Conservation (phyloP, 2,888 invertebrate species). For the Torymus aiolomorphi region DNA sequence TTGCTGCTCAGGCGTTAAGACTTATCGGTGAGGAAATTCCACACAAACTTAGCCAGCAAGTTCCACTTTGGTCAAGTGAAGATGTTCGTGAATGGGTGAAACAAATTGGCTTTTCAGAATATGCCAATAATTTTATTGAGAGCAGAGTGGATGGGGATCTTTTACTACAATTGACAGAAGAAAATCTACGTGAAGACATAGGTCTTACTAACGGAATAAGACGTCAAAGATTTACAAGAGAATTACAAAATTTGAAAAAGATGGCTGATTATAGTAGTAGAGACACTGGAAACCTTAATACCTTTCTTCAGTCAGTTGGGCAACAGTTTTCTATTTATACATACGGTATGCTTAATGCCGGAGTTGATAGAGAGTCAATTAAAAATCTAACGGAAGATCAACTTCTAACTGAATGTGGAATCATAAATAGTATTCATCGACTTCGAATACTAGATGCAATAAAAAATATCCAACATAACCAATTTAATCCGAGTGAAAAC, state of each 20-base stretch:
- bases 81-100: constrained; percentile 99
- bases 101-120: constrained; percentile 95
- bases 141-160: constrained; percentile 98
- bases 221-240: constrained; percentile 93
- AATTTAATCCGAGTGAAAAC: constrained; percentile 73
- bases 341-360: constrained; percentile 96
- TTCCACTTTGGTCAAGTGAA: constrained; percentile 97
- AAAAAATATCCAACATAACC: constrained; percentile 76
- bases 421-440: constrained; percentile 95
- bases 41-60: constrained; percentile 97
- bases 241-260: constrained; percentile 93
- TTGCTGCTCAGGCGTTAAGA: constrained; percentile 93
- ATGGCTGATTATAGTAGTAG: constrained; percentile 97
- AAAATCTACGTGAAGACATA: constrained; percentile 94
- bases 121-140: constrained; percentile 88
- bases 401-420: constrained; percentile 91
- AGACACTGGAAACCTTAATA: constrained; percentile 93
- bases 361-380: constrained; percentile 93
- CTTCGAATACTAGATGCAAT: constrained; percentile 93
- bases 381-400: constrained; percentile 93
- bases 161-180: constrained; percentile 92
- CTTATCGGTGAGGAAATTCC: constrained; percentile 98
- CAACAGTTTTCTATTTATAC: constrained; percentile 96
- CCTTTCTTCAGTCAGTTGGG: constrained; percentile 89
- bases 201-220: constrained; percentile 95